phyloP scores from a whole-genome alignment of 2,888 invertebrate genomes.

The Lingula anatina region DNA sequence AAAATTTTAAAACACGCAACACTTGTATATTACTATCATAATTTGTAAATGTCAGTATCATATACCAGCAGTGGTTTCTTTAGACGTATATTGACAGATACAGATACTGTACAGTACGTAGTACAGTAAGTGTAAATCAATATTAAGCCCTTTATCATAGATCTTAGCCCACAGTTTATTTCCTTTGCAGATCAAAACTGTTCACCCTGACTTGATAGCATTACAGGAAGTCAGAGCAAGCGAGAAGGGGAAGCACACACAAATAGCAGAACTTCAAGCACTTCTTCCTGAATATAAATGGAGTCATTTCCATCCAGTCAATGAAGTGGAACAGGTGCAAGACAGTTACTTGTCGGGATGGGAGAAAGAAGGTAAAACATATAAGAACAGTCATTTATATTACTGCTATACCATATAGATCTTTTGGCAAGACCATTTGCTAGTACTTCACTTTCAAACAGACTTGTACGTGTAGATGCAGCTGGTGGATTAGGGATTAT shows the following conservation, averaged over 20 bases:
- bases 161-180: not conserved
- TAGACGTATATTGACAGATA: too few relatives aligned
- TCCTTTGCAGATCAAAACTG: constrained; percentile 24
- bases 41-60: too few relatives aligned
- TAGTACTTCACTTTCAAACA: not conserved
- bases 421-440: not conserved
- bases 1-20: too few relatives aligned
- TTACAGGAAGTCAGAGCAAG: constrained; percentile 36
- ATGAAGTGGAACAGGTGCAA: constrained; percentile 15
- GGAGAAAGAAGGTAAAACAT: constrained; percentile 27
- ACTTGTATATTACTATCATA: too few relatives aligned
- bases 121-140: not conserved
- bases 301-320: constrained; percentile 18
- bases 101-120: too few relatives aligned
- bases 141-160: not conserved
- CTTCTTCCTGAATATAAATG: constrained; percentile 27
- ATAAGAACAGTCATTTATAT: not conserved
- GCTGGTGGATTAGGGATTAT: too few relatives aligned
- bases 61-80: too few relatives aligned
- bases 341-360: constrained; percentile 17
- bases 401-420: not conserved
- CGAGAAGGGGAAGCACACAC: constrained; percentile 13
- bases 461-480: too few relatives aligned
- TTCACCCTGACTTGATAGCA: constrained; percentile 25
- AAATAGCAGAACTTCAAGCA: constrained; percentile 23